Conservation (phyloP, 2,113 vertebrate genomes). For the Clarias batrachus region DNA sequence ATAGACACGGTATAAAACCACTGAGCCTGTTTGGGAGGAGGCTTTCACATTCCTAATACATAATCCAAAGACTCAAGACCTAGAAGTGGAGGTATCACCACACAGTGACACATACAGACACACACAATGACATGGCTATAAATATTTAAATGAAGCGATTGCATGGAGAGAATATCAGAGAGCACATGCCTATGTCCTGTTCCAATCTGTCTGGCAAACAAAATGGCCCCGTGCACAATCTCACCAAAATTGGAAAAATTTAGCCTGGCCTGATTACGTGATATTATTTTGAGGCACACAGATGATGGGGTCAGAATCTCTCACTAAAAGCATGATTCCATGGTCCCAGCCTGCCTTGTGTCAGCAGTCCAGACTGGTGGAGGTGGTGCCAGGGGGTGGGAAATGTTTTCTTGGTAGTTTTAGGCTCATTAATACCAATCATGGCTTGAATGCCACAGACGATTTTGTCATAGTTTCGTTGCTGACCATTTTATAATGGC, state of each 20-base stretch:
- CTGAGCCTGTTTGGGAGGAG: slow-evolving; percentile 94
- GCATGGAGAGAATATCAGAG: background rate
- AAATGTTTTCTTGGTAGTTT: background rate
- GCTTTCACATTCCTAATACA: slow-evolving; percentile 91
- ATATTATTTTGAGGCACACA: background rate
- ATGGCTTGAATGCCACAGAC: background rate
- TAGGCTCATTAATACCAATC: background rate
- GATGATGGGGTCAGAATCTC: too few species aligned
- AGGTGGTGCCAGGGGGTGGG: background rate
- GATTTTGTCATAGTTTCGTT: background rate
- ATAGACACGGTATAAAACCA: slow-evolving; percentile 90
- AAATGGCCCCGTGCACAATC: background rate
- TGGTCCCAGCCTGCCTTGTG: background rate
- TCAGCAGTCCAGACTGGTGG: background rate
- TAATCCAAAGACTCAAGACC: slow-evolving; percentile 87
- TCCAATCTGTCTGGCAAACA: background rate
- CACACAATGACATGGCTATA: background rate
- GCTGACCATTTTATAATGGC: background rate
- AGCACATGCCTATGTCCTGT: background rate
- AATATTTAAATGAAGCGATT: background rate
- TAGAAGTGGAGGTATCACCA: slow-evolving; percentile 86
- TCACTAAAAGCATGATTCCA: background rate
- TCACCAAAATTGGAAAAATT: background rate
- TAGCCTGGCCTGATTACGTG: background rate
- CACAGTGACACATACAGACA: background rate